These are phyloP conservation scores for Huso huso DNA, from an alignment of 2,797 vertebrate genomes.

Conservation along the genomic window DNA sequence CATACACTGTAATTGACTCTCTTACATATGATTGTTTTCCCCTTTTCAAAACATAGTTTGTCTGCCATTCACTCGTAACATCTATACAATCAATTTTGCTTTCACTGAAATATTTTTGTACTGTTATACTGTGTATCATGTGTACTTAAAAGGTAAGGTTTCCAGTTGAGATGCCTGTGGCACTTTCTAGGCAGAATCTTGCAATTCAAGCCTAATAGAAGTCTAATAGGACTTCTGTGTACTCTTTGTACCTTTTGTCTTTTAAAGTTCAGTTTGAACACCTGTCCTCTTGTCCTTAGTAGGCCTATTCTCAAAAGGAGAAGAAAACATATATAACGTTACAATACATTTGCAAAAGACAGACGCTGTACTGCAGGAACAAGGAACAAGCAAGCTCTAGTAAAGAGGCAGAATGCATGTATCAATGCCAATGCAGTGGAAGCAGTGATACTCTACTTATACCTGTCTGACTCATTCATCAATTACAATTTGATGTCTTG, in stretches of 20 bases:
- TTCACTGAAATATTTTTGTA: background rate
- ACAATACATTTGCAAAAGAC: background rate
- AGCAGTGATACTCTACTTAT: background rate
- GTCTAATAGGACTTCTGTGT: background rate
- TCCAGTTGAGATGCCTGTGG: background rate
- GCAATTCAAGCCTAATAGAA: background rate
- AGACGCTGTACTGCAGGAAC: background rate
- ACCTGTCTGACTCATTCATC: constrained; percentile 39
- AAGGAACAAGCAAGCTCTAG: background rate
- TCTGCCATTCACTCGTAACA: background rate
- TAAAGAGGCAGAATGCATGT: background rate
- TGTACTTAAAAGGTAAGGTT: background rate
- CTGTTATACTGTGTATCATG: background rate
- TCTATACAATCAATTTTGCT: background rate
- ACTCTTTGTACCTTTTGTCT: constrained; percentile 2
- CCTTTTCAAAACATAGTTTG: background rate
- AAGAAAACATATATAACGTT: background rate
- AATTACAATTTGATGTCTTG: constrained; percentile 39
- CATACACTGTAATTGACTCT: background rate
- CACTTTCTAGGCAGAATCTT: background rate
- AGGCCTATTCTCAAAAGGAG: background rate
- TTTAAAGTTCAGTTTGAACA: constrained; percentile 2
- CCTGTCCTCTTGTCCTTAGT: background rate
- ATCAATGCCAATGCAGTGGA: background rate
- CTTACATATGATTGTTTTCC: constrained; percentile 1